Percentiles rank a stretch among this genome's conserved stretches.
Evolutionary conservation across 1,140 invertebrate species (phyloP).

Genomic region (Grapholita molesta): DNA sequence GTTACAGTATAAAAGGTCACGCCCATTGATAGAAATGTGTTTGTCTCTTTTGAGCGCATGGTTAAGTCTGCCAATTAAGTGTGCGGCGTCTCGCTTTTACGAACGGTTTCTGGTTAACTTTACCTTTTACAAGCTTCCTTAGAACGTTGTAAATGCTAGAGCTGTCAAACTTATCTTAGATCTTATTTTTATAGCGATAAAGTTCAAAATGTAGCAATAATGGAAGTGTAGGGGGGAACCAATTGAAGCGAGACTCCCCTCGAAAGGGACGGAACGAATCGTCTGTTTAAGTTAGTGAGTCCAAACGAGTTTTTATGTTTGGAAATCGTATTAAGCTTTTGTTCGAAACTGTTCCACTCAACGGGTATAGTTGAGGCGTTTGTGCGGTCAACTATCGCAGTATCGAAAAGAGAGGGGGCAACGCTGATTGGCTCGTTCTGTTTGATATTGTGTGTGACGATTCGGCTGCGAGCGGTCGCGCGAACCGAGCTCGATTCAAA

Average conservation of each 20-base stretch:
- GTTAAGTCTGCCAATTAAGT: neutral
- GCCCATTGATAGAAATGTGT: slow-evolving; percentile 50
- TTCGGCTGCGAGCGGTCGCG: slow-evolving; percentile 65
- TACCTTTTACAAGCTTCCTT: slow-evolving; percentile 47
- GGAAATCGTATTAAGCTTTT: slow-evolving; percentile 78
- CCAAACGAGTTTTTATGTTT: slow-evolving; percentile 77
- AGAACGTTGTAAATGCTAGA: slow-evolving; percentile 45
- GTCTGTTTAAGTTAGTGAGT: slow-evolving; percentile 70
- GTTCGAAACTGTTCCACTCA: slow-evolving; percentile 76
- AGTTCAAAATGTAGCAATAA: neutral
- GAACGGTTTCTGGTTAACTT: slow-evolving; percentile 43
- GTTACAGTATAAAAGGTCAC: slow-evolving; percentile 53
- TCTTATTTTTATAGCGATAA: neutral
- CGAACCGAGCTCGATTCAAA: slow-evolving; percentile 56
- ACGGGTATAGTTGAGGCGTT: slow-evolving; percentile 73
- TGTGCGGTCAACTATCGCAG: slow-evolving; percentile 71
- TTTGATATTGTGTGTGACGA: slow-evolving; percentile 76
- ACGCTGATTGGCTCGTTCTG: slow-evolving; percentile 75
- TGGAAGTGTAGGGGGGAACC: slow-evolving; percentile 42
- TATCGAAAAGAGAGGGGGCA: slow-evolving; percentile 70
- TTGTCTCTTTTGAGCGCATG: slow-evolving; percentile 38
- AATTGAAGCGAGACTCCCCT: slow-evolving; percentile 54
- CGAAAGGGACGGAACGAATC: slow-evolving; percentile 59
- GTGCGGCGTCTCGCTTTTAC: slow-evolving; percentile 41
- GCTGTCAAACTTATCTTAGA: neutral